phyloP scores from a whole-genome alignment of 2,888 invertebrate species.

The Hybos culiciformis region DNA sequence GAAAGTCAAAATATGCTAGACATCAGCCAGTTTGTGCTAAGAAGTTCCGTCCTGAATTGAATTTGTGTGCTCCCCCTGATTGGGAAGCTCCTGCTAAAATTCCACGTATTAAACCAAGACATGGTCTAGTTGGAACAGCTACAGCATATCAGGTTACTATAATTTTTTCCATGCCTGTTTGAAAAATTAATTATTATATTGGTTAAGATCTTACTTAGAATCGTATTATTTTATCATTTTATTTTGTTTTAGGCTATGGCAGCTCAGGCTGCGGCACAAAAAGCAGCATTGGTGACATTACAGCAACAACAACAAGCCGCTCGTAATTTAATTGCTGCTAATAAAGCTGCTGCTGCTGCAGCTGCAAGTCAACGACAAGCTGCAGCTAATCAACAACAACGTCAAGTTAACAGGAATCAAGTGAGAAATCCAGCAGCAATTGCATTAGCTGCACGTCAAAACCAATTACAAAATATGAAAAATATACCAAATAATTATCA shows the following conservation, averaged over 20 bases:
- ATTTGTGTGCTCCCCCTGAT: conserved; percentile 73
- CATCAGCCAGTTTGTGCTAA: conserved; percentile 80
- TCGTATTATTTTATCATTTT: background rate
- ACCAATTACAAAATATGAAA: conserved; percentile 16
- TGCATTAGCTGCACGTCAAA: conserved; percentile 4
- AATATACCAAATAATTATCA: conserved; percentile 33
- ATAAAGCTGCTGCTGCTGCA: conserved; percentile 20
- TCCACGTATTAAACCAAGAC: conserved; percentile 43
- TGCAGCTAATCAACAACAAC: background rate
- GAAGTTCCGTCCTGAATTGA: conserved; percentile 76
- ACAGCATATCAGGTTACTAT: conserved; percentile 34
- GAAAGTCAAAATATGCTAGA: conserved; percentile 77
- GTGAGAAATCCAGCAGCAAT: conserved; percentile 18
- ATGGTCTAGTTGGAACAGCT: conserved; percentile 35
- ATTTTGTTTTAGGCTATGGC: conserved; percentile 30
- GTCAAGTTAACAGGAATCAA: conserved; percentile 20
- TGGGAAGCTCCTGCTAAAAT: conserved; percentile 93
- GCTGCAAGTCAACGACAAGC: conserved; percentile 5
- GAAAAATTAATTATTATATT: background rate
- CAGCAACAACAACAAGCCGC: conserved; percentile 34
- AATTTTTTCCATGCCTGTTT: background rate
- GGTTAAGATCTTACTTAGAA: background rate
- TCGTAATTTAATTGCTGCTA: conserved; percentile 23
- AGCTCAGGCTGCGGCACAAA: conserved; percentile 35
- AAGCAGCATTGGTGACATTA: conserved; percentile 32